Conservation (phyloP, 1,140 invertebrate species). For the Tetragonula clypearis region DNA sequence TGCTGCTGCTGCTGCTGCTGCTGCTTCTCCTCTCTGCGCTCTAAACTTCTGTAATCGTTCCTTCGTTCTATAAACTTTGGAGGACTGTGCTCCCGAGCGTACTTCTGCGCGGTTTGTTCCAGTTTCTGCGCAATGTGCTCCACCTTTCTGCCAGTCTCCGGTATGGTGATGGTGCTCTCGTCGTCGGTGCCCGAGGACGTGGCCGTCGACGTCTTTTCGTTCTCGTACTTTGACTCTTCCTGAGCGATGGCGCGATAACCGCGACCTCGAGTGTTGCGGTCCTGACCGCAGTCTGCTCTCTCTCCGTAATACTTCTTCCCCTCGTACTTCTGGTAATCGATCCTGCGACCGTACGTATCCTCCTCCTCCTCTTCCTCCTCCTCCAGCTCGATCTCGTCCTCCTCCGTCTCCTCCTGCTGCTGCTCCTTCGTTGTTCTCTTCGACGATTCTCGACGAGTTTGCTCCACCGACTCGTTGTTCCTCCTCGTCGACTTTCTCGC, state of each 20-base stretch:
- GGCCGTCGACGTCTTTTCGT: conserved; percentile 74
- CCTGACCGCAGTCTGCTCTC: conserved; percentile 41
- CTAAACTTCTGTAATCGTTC: conserved; percentile 71
- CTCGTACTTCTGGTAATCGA: conserved; percentile 61
- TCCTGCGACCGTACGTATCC: conserved; percentile 58
- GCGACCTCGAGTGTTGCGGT: conserved; percentile 31
- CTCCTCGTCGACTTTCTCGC: conserved; percentile 54
- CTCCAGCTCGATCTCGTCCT: conserved; percentile 65
- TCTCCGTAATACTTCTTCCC: conserved; percentile 50
- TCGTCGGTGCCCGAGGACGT: conserved; percentile 77
- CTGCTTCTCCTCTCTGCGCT: conserved; percentile 63
- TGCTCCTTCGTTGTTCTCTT: conserved; percentile 61
- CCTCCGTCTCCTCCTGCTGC: conserved; percentile 64
- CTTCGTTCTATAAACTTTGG: conserved; percentile 76
- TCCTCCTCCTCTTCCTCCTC: conserved; percentile 69
- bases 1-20: not conserved
- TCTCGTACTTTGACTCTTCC: conserved; percentile 73
- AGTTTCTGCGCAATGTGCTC: conserved; percentile 81
- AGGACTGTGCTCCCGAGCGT: conserved; percentile 78
- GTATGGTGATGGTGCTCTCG: conserved; percentile 78
- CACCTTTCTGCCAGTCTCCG: conserved; percentile 78
- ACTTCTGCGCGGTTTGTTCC: conserved; percentile 81
- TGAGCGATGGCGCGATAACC: conserved; percentile 27
- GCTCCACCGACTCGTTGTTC: conserved; percentile 43
- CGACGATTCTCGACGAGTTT: conserved; percentile 55